These are phyloP conservation scores for Meloe dianella DNA, from an alignment of 2,888 invertebrate species.

Conservation along the genomic window DNA sequence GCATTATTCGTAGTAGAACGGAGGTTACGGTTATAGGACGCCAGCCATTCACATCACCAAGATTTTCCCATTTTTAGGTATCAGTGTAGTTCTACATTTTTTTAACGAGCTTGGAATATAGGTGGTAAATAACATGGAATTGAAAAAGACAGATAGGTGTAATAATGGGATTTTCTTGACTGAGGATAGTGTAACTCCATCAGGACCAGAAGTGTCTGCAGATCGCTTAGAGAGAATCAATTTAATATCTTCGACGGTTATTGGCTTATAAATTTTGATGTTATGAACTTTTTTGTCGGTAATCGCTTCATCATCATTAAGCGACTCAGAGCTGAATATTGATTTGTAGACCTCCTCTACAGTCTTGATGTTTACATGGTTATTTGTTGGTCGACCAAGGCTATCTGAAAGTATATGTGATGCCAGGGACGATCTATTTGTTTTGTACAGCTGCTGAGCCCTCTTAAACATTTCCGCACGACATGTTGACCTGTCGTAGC, in stretches of 20 bases:
- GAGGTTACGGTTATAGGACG: conserved; percentile 35
- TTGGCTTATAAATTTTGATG: not conserved
- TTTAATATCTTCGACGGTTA: conserved; percentile 18
- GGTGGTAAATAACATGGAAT: conserved; percentile 23
- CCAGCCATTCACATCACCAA: conserved; percentile 24
- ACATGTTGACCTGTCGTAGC: too few relatives aligned
- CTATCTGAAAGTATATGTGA: too few relatives aligned
- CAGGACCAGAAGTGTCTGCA: conserved; percentile 23
- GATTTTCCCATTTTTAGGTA: not conserved
- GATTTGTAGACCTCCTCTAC: too few relatives aligned
- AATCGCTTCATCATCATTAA: not conserved
- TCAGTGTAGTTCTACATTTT: conserved; percentile 23
- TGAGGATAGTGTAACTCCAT: conserved; percentile 12
- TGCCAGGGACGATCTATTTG: too few relatives aligned
- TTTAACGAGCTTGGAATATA: conserved; percentile 16
- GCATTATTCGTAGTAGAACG: conserved; percentile 22
- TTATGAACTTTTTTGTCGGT: not conserved
- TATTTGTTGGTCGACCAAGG: too few relatives aligned
- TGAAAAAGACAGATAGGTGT: conserved; percentile 21
- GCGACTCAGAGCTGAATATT: too few relatives aligned
- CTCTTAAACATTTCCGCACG: too few relatives aligned
- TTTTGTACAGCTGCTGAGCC: too few relatives aligned
- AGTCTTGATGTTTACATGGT: too few relatives aligned
- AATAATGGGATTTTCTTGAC: not conserved
- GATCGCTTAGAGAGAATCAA: not conserved